Conservation (phyloP, 1,140 invertebrate genomes). For the Nebria ingens region DNA sequence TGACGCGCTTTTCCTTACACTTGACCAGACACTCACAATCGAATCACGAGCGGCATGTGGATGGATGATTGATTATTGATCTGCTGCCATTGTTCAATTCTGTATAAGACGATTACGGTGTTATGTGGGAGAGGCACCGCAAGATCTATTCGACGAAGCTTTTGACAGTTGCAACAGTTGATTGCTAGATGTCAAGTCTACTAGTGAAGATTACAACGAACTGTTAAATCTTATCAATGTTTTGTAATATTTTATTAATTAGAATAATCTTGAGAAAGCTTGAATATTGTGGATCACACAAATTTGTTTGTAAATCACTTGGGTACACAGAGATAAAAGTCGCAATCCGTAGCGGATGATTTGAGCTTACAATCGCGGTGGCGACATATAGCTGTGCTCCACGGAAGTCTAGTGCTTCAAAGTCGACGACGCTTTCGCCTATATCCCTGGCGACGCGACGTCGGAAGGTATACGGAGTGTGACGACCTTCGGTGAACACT, state of each 20-base stretch:
- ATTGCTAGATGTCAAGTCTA: no score
- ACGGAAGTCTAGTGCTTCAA: no score
- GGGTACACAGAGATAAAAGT: no score
- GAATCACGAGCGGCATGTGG: neutral
- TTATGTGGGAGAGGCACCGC: neutral
- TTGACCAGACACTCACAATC: slow-evolving; percentile 6
- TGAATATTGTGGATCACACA: no score
- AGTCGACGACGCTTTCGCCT: neutral
- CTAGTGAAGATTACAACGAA: no score
- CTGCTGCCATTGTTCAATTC: neutral
- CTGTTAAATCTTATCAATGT: no score
- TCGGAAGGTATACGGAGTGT: neutral
- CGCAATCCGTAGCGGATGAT: no score
- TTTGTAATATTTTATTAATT: no score
- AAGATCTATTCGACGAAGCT: no score
- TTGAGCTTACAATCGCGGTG: neutral
- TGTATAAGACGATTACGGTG: slow-evolving; percentile 5
- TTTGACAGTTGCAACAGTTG: no score
- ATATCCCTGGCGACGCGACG: neutral
- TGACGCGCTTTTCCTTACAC: neutral
- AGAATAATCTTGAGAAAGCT: no score
- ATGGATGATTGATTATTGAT: slow-evolving; percentile 7
- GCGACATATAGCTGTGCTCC: neutral
- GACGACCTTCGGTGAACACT: neutral
- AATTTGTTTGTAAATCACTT: no score